Base-by-base conservation (phyloP, 2,888 invertebrate species). In the Plagiodera versicolora region DNA sequence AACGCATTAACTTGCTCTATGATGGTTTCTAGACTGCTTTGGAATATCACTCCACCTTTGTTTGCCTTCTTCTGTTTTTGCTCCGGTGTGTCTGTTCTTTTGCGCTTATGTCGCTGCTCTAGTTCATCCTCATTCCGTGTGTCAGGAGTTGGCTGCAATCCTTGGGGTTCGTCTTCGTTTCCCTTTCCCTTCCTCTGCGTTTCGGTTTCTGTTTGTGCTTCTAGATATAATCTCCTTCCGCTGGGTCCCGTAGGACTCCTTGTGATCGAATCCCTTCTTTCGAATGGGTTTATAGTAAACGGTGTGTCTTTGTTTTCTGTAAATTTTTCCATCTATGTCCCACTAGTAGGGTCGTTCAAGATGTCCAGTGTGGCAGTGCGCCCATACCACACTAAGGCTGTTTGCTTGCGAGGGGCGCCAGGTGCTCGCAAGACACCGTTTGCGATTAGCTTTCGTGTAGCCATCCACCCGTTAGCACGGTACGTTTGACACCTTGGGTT, bases 301-400 rank as follows among this genome's bases (percentile, higher is more conserved):
- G n/a, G n/a, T 24, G 24, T 24, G 24, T 14, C 14, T 32, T 6
- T 11, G 32, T 32, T 11, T 10, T 32, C 11, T 32, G 32, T 6
- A 32, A 11, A 32, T 32, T 32, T 6, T 10, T 6, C 10, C 32
- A 32, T 32, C 2, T 32, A 2, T 10, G 6, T 32, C 32, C 32
- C 32, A 32, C 32, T 6, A 32, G 32, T 32, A 32, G 32, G 32
- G 32, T 32, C 32, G 32, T 32, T 32, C 10, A 10, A 11, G 10
- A 11, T 32, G 32, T 32, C 32, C 19, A 14, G 49, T 49, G 32
- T 30, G 50, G 50, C 50, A 50, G 50, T 50, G 50, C 50, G 50
- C 50, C 50, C 50, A 17, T 50, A 50, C 50, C 50, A 30, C 19
- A 50, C 50, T 30, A 50, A 50, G 50, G 50, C 50, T 50, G 10